These are phyloP conservation scores for Macrobrachium nipponense DNA, from an alignment of 1,140 invertebrate genomes.

Conservation along the genomic window DNA sequence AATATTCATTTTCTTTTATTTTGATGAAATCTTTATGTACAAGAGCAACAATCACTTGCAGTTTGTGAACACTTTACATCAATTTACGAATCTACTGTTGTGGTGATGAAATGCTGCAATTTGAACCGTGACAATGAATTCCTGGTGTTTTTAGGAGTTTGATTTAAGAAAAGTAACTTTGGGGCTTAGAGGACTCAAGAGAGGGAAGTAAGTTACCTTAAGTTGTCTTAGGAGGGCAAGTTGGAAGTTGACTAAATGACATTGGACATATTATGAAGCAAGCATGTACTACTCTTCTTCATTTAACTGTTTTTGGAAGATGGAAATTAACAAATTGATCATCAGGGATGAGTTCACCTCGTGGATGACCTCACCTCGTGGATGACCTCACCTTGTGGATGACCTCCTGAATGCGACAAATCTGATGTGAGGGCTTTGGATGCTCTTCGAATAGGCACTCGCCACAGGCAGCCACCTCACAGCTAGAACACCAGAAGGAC, in stretches of 20 bases:
- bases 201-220: too few species aligned
- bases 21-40: background rate
- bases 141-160: too few species aligned
- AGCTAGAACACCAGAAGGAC: slow-evolving; percentile 52
- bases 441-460: slow-evolving; percentile 53
- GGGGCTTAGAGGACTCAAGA: too few species aligned
- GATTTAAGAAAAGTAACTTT: too few species aligned
- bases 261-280: too few species aligned
- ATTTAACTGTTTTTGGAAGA: background rate
- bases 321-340: background rate
- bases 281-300: too few species aligned
- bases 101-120: too few species aligned
- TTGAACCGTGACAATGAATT: too few species aligned
- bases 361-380: slow-evolving; percentile 26
- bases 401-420: slow-evolving; percentile 29
- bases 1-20: background rate
- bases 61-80: too few species aligned
- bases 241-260: too few species aligned
- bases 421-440: slow-evolving; percentile 7
- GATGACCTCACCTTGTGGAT: slow-evolving; percentile 3
- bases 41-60: background rate
- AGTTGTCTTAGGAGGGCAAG: too few species aligned
- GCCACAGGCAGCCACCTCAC: slow-evolving; percentile 43
- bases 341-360: background rate
- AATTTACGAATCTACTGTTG: too few species aligned